phyloP scores from a whole-genome alignment of 2,888 invertebrate species.

The Xanthia icteritia region DNA sequence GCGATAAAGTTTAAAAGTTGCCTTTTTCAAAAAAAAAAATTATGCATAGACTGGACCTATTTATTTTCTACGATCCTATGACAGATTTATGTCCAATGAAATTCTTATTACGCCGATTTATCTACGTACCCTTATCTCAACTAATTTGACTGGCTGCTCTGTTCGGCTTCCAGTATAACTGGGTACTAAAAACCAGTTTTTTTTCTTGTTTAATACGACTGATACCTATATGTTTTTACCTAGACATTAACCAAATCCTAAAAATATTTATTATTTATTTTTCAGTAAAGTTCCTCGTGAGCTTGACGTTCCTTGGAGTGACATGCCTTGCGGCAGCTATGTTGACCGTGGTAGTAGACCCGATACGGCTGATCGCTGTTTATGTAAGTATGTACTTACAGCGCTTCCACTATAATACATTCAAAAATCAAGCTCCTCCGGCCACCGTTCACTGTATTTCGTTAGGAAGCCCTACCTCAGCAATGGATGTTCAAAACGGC shows the following conservation, averaged over 20 bases:
- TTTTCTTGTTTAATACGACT: too few relatives aligned
- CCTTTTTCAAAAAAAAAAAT: too few relatives aligned
- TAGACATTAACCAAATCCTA: neutral
- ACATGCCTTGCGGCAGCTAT: constrained; percentile 21
- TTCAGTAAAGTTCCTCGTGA: constrained; percentile 57
- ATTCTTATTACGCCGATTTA: neutral
- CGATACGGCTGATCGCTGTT: constrained; percentile 45
- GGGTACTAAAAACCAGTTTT: neutral
- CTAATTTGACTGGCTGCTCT: neutral
- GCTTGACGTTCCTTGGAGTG: constrained; percentile 44
- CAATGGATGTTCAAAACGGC: too few relatives aligned
- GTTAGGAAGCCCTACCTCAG: too few relatives aligned
- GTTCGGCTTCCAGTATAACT: neutral
- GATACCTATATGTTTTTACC: too few relatives aligned
- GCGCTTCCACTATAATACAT: neutral
- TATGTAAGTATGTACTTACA: constrained; percentile 59
- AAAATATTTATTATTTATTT: neutral
- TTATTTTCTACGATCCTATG: neutral
- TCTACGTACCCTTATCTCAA: neutral
- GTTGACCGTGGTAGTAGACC: constrained; percentile 45
- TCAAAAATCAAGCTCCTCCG: too few relatives aligned
- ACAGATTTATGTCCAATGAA: neutral
- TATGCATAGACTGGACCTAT: too few relatives aligned
- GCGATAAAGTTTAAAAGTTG: neutral
- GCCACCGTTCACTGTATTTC: too few relatives aligned